A percentile compares a stretch with the other conserved stretches of the same genome.
phyloP scores from a whole-genome alignment of 2,888 invertebrate species.

The Caradrina clavipalpis region DNA sequence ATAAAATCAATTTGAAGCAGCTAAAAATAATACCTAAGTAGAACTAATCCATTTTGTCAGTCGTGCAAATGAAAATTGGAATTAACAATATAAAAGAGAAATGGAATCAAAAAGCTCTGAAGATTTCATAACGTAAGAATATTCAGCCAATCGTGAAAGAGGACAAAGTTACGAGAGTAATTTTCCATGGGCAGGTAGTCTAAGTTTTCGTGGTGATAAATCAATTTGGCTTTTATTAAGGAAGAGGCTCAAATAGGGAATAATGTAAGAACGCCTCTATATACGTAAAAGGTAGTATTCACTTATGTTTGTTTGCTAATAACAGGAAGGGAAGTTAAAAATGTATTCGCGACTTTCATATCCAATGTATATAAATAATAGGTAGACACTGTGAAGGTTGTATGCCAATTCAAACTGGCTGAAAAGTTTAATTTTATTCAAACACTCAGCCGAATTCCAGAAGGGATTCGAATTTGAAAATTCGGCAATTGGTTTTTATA shows the following conservation, averaged over 20 bases:
- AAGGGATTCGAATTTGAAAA: no score
- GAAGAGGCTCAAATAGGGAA: constrained; percentile 17
- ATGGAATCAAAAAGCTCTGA: constrained; percentile 17
- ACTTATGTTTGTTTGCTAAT: neutral
- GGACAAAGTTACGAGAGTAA: constrained; percentile 50
- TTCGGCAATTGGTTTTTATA: no score
- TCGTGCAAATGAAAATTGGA: neutral
- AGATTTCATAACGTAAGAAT: constrained; percentile 33
- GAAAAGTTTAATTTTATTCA: no score
- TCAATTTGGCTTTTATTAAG: constrained; percentile 56
- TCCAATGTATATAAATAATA: no score
- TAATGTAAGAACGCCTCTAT: constrained; percentile 1
- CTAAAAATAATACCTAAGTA: neutral
- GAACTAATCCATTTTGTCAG: neutral
- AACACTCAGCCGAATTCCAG: no score
- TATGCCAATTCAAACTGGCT: no score
- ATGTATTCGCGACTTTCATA: neutral
- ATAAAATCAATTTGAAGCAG: neutral
- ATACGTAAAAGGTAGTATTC: neutral
- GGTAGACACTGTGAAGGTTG: no score
- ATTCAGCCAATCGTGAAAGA: constrained; percentile 31
- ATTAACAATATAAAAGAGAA: constrained; percentile 11
- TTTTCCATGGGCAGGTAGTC: constrained; percentile 47
- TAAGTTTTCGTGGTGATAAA: constrained; percentile 53
- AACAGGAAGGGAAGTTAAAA: neutral